Base-by-base conservation (phyloP, 2,797 vertebrate genomes). In the Picus viridis region DNA sequence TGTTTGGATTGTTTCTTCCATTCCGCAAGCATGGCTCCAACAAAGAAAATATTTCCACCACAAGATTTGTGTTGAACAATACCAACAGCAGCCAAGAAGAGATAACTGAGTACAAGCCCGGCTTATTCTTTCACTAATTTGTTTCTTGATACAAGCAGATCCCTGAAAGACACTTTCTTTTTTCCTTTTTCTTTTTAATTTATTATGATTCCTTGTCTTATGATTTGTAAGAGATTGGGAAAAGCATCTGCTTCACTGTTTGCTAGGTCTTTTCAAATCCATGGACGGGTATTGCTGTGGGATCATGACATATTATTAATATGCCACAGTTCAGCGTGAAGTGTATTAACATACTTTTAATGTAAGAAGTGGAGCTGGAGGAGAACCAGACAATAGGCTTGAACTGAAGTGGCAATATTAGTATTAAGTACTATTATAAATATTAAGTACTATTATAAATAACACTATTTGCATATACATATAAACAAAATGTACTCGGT, bases 81-180 rank as follows among this genome's bases (percentile, higher is more conserved):
- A 84, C 75, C 59, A 92, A 59, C 64, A 86, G 47, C 72, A 87
- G 39, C 30, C 39, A 64, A 81, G 75, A 78, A 91, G 78, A 83
- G 43, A 75, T 43, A 90, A 59, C 6, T 56, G 53, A 83, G 19
- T 70, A 78, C 53, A 87, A 90, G 30, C 58, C 9, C 67, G 36
- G 16, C 16, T 80, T 88, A 82, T 91, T 88, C 49, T 88, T 90
- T 70, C 84, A 67, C 59, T 94, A 81, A 94, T 90, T 89, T 94
- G 51, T 81, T 92, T 78, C 43, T 89, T 88, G 73, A 83, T 81
- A 81, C 24, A 90, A 34, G 29, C 51, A 92, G 88, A 93, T 84
- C 71, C 74, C 68, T 84, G 53, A 83, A 87, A 94, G n/a, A 53
- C 9, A 62, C 62, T 59, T n/a, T 45, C 49, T 27, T 67, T 56